Conservation (phyloP, 2,113 vertebrate species). For the Brachypteracias leptosomus region DNA sequence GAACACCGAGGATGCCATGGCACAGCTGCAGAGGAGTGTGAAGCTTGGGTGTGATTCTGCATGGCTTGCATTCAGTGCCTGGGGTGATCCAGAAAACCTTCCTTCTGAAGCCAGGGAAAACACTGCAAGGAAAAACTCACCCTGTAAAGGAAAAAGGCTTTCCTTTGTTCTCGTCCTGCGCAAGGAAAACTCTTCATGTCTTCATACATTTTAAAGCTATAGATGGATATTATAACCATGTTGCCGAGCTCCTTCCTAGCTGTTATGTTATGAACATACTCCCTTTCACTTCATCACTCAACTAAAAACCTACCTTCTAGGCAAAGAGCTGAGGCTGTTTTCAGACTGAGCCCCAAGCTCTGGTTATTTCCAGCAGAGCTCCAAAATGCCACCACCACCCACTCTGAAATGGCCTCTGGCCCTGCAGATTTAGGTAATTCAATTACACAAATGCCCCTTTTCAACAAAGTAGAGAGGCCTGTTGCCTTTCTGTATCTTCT, state of each 20-base stretch:
- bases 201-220: not conserved
- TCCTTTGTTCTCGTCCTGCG: not conserved
- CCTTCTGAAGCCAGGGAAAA: not conserved
- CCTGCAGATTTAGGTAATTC: conserved; percentile 50
- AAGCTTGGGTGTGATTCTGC: not conserved
- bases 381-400: conserved; percentile 29
- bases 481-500: not conserved
- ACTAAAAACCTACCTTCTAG: not conserved
- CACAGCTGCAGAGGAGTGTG: not conserved
- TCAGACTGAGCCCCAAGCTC: not conserved
- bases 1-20: not conserved
- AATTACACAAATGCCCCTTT: conserved; percentile 24
- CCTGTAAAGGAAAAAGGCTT: not conserved
- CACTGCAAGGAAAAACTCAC: not conserved
- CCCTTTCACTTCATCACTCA: not conserved
- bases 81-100: not conserved
- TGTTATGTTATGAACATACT: not conserved
- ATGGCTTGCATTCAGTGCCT: too few relatives aligned
- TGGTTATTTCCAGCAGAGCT: not conserved
- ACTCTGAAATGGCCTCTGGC: conserved; percentile 55
- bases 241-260: not conserved
- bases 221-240: not conserved
- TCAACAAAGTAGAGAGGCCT: conserved; percentile 16
- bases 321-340: not conserved
- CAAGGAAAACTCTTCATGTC: not conserved